Percentiles rank a stretch among this genome's conserved stretches.
Evolutionary conservation across 2,888 invertebrate species (phyloP).

Genomic region (Stenolophus ochropezus): DNA sequence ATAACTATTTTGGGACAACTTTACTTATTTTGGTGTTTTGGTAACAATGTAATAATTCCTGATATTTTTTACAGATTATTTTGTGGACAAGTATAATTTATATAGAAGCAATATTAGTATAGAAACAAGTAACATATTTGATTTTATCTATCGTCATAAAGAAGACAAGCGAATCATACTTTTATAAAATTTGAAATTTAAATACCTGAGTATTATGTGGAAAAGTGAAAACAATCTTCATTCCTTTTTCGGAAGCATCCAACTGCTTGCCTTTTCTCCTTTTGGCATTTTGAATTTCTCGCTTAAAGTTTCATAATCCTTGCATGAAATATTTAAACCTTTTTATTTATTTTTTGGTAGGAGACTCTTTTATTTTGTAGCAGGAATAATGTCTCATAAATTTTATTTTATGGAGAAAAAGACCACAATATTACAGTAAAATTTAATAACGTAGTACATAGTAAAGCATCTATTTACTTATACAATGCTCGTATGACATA

Average conservation of each 20-base stretch:
- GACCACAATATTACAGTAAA: neutral
- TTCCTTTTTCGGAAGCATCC: neutral
- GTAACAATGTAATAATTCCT: too few species aligned
- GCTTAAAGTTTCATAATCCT: neutral
- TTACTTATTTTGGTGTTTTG: too few species aligned
- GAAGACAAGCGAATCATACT: too few species aligned
- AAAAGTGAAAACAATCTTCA: neutral
- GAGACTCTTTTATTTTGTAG: neutral
- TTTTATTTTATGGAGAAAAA: neutral
- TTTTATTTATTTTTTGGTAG: conserved; percentile 13
- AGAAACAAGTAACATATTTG: too few species aligned
- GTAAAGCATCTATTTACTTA: neutral
- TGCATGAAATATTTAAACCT: neutral
- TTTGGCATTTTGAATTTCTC: conserved; percentile 5
- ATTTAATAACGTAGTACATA: neutral
- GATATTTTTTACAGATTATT: too few species aligned
- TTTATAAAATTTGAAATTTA: too few species aligned
- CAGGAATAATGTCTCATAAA: neutral
- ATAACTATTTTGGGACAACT: too few species aligned
- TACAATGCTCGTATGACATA: neutral
- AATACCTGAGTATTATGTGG: too few species aligned
- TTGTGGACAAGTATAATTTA: too few species aligned
- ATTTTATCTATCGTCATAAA: too few species aligned
- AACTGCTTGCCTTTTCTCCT: neutral
- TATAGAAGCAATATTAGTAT: too few species aligned